phyloP scores from a whole-genome alignment of 92 coral and sea anemone genomes.

The Phenganax subtilis region DNA sequence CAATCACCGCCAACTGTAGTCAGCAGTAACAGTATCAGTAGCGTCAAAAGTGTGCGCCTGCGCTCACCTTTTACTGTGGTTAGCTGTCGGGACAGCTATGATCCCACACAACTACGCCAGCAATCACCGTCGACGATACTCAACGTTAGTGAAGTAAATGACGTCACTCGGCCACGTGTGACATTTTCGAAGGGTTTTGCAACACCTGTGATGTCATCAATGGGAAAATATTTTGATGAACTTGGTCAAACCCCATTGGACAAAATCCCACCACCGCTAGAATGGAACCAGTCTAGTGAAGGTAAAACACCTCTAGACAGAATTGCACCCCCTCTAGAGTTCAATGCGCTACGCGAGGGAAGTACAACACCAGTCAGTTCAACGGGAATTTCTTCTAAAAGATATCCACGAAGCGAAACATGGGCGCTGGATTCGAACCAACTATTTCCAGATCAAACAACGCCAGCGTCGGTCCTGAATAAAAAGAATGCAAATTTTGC shows the following conservation, averaged over 20 bases:
- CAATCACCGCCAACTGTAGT: background rate
- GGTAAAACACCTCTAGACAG: background rate
- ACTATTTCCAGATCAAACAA: no score
- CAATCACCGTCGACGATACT: no score
- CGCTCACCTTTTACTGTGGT: background rate
- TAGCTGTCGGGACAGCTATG: no score
- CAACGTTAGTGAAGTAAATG: background rate
- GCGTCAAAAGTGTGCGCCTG: background rate
- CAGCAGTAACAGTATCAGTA: background rate
- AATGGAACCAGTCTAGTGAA: background rate
- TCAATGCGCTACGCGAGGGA: background rate
- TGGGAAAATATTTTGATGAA: background rate
- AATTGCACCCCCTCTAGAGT: conserved; percentile 5
- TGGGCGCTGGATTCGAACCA: no score
- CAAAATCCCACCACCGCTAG: background rate
- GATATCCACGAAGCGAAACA: no score
- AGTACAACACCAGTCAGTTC: no score
- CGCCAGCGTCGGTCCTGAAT: no score
- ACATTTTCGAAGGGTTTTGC: conserved; percentile 2
- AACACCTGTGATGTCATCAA: conserved; percentile 14
- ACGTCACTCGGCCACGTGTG: background rate
- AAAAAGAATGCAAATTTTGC: no score
- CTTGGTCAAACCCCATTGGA: conserved; percentile 7
- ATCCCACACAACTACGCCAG: no score
- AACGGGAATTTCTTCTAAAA: no score